phyloP scores from a whole-genome alignment of 2,113 vertebrate genomes.

The Etia nguti region DNA sequence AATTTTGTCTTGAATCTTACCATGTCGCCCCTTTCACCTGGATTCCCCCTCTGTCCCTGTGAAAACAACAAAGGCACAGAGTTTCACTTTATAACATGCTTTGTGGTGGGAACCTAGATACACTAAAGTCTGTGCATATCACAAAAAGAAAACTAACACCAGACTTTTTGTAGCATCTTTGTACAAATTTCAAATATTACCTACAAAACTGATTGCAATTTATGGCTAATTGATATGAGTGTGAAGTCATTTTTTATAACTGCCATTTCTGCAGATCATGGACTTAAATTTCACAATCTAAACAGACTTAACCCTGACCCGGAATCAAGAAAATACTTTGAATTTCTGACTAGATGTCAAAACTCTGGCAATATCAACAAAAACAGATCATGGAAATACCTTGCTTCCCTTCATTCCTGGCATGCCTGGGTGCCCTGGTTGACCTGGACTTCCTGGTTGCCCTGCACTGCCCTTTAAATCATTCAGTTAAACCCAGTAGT shows the following conservation, averaged over 20 bases:
- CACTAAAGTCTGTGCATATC: neutral
- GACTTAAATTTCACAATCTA: neutral
- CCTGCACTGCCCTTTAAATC: conserved; percentile 81
- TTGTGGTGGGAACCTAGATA: neutral
- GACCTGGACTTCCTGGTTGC: conserved; percentile 74
- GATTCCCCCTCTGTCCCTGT: conserved; percentile 66
- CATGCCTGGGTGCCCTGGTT: conserved; percentile 85
- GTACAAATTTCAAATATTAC: neutral
- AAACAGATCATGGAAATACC: conserved; percentile 60
- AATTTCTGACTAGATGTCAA: neutral
- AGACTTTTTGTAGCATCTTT: neutral
- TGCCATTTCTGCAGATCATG: neutral
- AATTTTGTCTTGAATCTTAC: conserved; percentile 28
- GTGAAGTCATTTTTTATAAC: neutral
- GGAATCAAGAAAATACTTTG: neutral
- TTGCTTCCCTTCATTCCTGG: conserved; percentile 82
- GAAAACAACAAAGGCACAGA: neutral
- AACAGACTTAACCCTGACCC: neutral
- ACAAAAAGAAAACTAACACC: neutral
- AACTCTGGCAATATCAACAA: neutral
- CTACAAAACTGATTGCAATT: neutral
- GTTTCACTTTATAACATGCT: neutral
- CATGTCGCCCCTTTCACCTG: conserved; percentile 59
- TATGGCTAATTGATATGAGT: neutral
- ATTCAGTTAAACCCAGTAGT: neutral